Evolutionary conservation across 1,140 invertebrate species (phyloP).

Genomic region (Bombus affinis): DNA sequence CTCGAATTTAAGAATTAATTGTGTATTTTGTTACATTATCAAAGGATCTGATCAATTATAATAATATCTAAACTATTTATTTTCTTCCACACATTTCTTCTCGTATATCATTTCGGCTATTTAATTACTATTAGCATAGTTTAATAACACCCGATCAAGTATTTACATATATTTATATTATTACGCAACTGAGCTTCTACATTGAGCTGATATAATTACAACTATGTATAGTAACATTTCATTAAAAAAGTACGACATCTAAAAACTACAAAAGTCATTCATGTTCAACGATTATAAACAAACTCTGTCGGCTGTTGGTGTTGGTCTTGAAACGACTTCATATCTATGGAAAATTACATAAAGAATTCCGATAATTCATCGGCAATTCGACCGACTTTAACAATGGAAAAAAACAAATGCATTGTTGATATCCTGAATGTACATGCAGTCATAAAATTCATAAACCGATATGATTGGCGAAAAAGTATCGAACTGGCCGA

Average conservation of each 20-base stretch:
- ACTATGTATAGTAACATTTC: not conserved
- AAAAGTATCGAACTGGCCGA: not conserved
- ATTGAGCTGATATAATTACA: not conserved
- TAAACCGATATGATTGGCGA: not conserved
- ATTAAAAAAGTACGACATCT: not conserved
- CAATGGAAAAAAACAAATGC: not conserved
- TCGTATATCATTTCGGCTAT: accelerated
- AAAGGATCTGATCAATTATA: not conserved
- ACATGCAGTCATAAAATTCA: not conserved
- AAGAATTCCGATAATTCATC: not conserved
- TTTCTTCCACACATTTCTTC: not conserved
- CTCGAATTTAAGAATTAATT: not conserved
- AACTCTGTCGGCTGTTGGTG: not conserved
- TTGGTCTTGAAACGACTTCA: not conserved
- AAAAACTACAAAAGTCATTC: not conserved
- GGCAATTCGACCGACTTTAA: not conserved
- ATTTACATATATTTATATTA: not conserved
- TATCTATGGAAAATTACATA: constrained; percentile 24
- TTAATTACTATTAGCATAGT: too few relatives aligned
- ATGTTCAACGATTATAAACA: not conserved
- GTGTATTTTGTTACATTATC: not conserved
- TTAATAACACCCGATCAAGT: not conserved
- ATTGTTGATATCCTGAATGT: not conserved
- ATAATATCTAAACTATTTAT: not conserved
- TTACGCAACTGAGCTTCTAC: not conserved